Evolutionary conservation across 1,140 invertebrate species (phyloP), one percentile per base, ranked within the genome.

Genomic region (Zaprionus ghesquierei): DNA sequence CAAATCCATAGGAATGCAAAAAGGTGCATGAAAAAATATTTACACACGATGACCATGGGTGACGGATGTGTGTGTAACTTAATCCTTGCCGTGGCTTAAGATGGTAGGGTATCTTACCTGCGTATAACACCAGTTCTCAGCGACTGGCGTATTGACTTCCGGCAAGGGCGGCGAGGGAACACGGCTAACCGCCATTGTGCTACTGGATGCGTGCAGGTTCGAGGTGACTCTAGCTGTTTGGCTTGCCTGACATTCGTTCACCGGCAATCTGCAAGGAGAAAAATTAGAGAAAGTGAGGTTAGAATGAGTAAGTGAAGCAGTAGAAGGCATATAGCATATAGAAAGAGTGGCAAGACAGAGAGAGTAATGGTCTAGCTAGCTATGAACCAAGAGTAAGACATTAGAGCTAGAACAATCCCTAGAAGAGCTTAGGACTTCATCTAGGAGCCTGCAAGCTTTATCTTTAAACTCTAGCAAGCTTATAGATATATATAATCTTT

Each of bases 81-180:
- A 87, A 87, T 86, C 82, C 80, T 38, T 71, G 46, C 8, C 18
- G 6, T n/a, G n/a, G n/a, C n/a, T n/a, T n/a, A n/a, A 18, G 31
- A 18, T 1, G 44, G 20, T 44, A 18, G 50, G 31, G 25, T 22
- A 23, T 92, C 92, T 93, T 93, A 98, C 97, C 96, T 98, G 97
- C 92, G 97, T 98, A 92, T 98, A 98, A 94, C 97, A 98, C 97
- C 97, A 98, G 93, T 98, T 98, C 93, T 98, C 97, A 49, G 97
- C 97, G 69, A 98, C 97, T 84, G 97, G 97, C 89, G 97, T 98
- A 93, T 97, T 97, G 91, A 96, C 96, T 95, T 98, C 97, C 91
- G 96, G 96, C 87, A 97, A 95, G 85, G 96, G 95, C 92, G 97
- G 97, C 94, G 96, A 97, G 80, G 97, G 96, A 91, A 97, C 97